Base-by-base conservation (phyloP, 1,140 invertebrate genomes). In the Calephelis nemesis region DNA sequence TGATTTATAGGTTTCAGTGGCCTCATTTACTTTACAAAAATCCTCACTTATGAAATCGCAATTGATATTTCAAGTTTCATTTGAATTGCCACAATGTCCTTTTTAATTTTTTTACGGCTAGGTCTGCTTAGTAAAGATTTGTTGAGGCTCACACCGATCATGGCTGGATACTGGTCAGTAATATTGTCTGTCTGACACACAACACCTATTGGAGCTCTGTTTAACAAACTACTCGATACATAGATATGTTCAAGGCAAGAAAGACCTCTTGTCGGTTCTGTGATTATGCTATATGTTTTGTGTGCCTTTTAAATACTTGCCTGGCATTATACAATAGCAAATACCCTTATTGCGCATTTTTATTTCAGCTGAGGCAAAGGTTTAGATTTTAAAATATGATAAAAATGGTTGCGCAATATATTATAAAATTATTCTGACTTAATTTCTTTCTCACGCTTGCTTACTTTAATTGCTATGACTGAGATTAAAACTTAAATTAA, bases 261-360 rank as follows among this genome's bases (percentile, higher is more conserved):
- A 19, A 60, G n/a, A 4, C 40, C 63, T 71, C 67, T 71, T 0
- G 73, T 74, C 15, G 73, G 70, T 11, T 70, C 50, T 39, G 67
- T 68, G 10, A n/a, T n/a, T n/a, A n/a, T n/a, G n/a, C n/a, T n/a
- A n/a, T n/a, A n/a, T n/a, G n/a, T n/a, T n/a, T n/a, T n/a, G n/a
- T n/a, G n/a, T n/a, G n/a, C n/a, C n/a, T n/a, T n/a, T n/a, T n/a
- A n/a, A n/a, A n/a, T n/a, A n/a, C n/a, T n/a, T n/a, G n/a, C n/a
- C n/a, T n/a, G n/a, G n/a, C n/a, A n/a, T n/a, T n/a, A n/a, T n/a
- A n/a, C n/a, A n/a, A n/a, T n/a, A n/a, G n/a, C n/a, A n/a, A n/a
- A n/a, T n/a, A n/a, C n/a, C n/a, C n/a, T n/a, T n/a, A n/a, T n/a
- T n/a, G n/a, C n/a, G n/a, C n/a, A n/a, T n/a, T n/a, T n/a, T n/a